A percentile compares a stretch with the other conserved stretches of the same genome.
phyloP scores from a whole-genome alignment of 2,888 invertebrate genomes.

The Papilio elwesi region DNA sequence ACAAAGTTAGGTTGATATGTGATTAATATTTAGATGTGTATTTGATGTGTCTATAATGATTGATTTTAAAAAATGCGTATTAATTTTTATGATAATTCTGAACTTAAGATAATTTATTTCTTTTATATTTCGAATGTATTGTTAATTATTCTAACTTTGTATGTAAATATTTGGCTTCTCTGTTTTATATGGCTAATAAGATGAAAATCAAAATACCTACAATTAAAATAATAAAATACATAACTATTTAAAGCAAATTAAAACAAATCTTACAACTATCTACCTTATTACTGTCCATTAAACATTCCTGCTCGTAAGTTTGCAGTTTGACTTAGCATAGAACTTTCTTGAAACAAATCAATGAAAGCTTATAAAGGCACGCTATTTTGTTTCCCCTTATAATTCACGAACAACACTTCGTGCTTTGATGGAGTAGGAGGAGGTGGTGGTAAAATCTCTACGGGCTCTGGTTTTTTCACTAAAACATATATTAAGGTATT shows the following conservation, averaged over 20 bases:
- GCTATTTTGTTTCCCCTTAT: conserved; percentile 47
- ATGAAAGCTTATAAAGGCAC: conserved; percentile 2
- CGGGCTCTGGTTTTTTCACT: conserved; percentile 87
- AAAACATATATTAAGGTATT: conserved; percentile 90
- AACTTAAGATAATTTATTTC: no score
- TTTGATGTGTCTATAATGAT: no score
- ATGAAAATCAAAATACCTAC: background rate
- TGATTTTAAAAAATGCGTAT: no score
- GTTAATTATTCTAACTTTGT: background rate
- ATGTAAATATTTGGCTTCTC: conserved; percentile 10
- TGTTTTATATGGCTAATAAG: background rate
- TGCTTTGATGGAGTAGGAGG: conserved; percentile 76
- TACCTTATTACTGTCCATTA: conserved; percentile 45
- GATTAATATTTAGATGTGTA: no score
- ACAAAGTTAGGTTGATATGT: no score
- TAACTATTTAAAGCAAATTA: background rate
- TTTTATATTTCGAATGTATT: background rate
- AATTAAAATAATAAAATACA: background rate
- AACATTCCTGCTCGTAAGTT: conserved; percentile 49
- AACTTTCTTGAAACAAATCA: conserved; percentile 22
- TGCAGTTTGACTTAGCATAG: conserved; percentile 44
- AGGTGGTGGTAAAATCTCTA: conserved; percentile 57
- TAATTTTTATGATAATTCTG: no score
- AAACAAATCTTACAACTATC: conserved; percentile 1
- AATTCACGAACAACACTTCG: conserved; percentile 90